Evolutionary conservation across 2,113 vertebrate species (phyloP).

Genomic region (Rhynchopsitta pachyrhyncha): DNA sequence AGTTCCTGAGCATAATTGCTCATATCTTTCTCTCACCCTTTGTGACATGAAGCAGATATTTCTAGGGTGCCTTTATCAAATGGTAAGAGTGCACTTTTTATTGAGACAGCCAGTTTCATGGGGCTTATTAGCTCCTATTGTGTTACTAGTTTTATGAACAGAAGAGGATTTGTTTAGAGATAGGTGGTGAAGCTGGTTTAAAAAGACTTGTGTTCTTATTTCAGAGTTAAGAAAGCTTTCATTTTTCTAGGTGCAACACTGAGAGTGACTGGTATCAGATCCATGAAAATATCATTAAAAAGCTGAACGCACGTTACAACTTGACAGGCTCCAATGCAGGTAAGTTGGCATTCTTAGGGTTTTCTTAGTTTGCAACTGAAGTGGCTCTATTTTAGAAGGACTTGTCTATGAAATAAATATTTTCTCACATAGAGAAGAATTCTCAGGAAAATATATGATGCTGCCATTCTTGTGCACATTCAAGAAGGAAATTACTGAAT

Average conservation of each 20-base stretch:
- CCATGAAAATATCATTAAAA: conserved; percentile 97
- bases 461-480: background rate
- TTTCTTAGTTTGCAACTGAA: background rate
- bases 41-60: background rate
- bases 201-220: background rate
- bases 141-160: background rate
- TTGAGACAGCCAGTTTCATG: background rate
- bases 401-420: background rate
- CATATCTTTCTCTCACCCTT: background rate
- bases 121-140: background rate
- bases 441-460: background rate
- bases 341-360: background rate
- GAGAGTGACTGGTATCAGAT: conserved; percentile 98
- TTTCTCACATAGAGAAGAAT: background rate
- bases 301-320: conserved; percentile 94
- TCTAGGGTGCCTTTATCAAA: background rate
- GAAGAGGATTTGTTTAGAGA: background rate
- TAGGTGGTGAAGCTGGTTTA: background rate
- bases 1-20: background rate
- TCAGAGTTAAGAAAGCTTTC: background rate
- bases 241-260: conserved; percentile 89
- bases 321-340: conserved; percentile 95
- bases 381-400: background rate
- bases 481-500: background rate
- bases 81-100: background rate